Base-by-base conservation (phyloP, 2,888 invertebrate genomes). In the Apantesis nais region DNA sequence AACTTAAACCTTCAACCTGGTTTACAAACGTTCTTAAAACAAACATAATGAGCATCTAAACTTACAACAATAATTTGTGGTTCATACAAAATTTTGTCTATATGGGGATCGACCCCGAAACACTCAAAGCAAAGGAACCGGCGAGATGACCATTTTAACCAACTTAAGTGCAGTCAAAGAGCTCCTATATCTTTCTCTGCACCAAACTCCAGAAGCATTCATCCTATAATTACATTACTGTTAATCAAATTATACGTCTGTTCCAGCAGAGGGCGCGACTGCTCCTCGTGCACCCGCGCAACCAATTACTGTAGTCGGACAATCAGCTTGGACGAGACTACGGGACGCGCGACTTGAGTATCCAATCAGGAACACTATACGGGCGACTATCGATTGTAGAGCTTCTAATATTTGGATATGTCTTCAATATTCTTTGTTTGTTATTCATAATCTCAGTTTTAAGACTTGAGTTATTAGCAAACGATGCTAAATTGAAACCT, bases 351-450 rank as follows among this genome's bases (percentile, higher is more conserved):
- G 77, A 78, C 83, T 81, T 79, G 78, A 68, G 77, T 67, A 75
- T 77, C 81, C 85, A 83, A 85, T 85, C 85, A 83, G 75, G 70
- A 68, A 67, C 73, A 74, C 76, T 79, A 73, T 77, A 83, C 77
- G 73, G 65, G 67, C 70, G 63, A 75, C 67, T 80, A 77, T 80
- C 77, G 73, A 72, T 60, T 66, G 61, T 64, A 19, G 58, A 72
- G 41, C 8, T 9, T 8, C 3, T 39, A 67, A 70, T 1, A 1
- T 7, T 11, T 72, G 72, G 82, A 81, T 71, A 22, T 4, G 82
- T 71, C 48, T 29, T 29, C 29, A 16, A 58, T 4, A 29, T 8
- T 55, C n/a, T 14, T 4, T 3, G 2, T 29, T 25, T 11, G 29
- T 55, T 29, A 25, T 55, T n/a, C 25, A 12, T 25, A 4, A 25